A percentile compares a stretch with the other conserved stretches of the same genome.
Evolutionary conservation across 2,888 invertebrate species (phyloP).

Genomic region (Scelioninae gen. 1): DNA sequence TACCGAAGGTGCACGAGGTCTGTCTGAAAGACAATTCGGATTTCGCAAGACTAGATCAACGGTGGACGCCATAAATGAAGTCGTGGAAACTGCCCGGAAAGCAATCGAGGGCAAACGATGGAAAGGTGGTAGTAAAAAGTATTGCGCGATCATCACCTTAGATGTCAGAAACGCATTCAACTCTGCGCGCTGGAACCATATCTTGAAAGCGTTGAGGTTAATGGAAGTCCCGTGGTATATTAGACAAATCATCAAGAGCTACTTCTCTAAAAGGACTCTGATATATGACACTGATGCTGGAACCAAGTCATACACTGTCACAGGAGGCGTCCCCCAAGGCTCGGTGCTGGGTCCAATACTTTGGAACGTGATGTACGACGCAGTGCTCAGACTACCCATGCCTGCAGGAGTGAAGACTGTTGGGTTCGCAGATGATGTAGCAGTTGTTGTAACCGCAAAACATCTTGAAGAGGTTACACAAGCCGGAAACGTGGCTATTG

Average conservation of each 20-base stretch:
- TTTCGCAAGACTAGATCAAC: neutral
- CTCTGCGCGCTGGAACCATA: conserved; percentile 2
- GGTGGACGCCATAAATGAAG: conserved; percentile 10
- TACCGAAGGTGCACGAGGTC: conserved; percentile 1
- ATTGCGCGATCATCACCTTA: conserved; percentile 2
- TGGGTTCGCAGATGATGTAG: neutral
- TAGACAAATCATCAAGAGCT: neutral
- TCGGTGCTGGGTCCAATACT: conserved; percentile 19
- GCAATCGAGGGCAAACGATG: neutral
- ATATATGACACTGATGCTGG: conserved; percentile 1
- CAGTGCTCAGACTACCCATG: neutral
- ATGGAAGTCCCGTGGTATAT: neutral
- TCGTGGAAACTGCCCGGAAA: neutral
- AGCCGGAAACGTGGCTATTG: too few species aligned
- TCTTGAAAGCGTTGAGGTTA: neutral
- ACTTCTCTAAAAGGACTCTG: neutral
- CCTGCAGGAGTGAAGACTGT: neutral
- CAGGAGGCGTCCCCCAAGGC: conserved; percentile 1
- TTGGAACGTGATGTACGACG: neutral
- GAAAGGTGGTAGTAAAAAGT: neutral
- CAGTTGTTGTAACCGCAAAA: too few species aligned
- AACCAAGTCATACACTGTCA: neutral
- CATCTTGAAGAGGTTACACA: too few species aligned
- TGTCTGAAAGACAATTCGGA: conserved; percentile 21
- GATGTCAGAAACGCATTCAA: conserved; percentile 34